These are phyloP conservation scores for Anhinga anhinga DNA, from an alignment of 2,113 vertebrate species.

Conservation along the genomic window DNA sequence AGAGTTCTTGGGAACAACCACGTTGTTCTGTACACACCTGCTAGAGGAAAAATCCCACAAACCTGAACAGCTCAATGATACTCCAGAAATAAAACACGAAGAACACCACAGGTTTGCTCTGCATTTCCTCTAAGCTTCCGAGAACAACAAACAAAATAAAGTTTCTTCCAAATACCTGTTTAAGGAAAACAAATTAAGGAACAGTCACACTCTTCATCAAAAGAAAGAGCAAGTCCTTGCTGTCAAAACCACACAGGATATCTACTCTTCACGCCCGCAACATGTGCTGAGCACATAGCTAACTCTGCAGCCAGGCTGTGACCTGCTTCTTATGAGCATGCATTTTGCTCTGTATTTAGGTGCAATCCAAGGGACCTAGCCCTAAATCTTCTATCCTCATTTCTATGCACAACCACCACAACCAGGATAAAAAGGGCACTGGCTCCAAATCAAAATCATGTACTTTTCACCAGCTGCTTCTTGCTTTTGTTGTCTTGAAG, in stretches of 20 bases:
- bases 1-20: not conserved
- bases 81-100: slow-evolving; percentile 96
- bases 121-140: slow-evolving; percentile 90
- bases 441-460: not conserved
- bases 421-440: not conserved
- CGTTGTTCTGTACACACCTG: not conserved
- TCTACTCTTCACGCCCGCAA: not conserved
- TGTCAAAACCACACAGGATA: not conserved
- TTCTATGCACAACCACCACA: not conserved
- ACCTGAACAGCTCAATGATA: slow-evolving; percentile 88
- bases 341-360: not conserved
- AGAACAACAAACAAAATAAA: slow-evolving; percentile 92
- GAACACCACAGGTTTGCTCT: slow-evolving; percentile 89
- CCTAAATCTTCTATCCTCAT: not conserved
- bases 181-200: not conserved
- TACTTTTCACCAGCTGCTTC: not conserved
- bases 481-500: not conserved
- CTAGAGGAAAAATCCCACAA: slow-evolving; percentile 9
- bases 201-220: not conserved
- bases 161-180: slow-evolving; percentile 87
- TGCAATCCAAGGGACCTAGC: not conserved
- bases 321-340: not conserved
- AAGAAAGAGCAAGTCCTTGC: not conserved
- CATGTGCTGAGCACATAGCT: not conserved
- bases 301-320: not conserved